A percentile compares a stretch with the other conserved stretches of the same genome.
Evolutionary conservation across 2,888 invertebrate species (phyloP).

Genomic region (Chymomyza amoena): DNA sequence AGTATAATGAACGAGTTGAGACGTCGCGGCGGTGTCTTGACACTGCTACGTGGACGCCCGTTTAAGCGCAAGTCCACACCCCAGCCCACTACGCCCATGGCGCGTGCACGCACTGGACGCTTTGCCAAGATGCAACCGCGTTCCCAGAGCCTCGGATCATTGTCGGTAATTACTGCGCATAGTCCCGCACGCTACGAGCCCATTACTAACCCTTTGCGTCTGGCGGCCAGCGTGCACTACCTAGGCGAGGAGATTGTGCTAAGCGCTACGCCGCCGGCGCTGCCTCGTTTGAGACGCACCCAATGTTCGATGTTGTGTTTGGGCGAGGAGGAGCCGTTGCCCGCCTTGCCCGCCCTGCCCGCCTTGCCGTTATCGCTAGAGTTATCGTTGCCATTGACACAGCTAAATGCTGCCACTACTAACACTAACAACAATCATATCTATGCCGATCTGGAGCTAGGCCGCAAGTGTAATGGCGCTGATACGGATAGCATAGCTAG

Average conservation of each 20-base stretch:
- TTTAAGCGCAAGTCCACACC: slow-evolving; percentile 77
- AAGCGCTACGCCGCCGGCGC: slow-evolving; percentile 45
- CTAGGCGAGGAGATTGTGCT: slow-evolving; percentile 68
- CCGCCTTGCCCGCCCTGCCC: slow-evolving; percentile 6
- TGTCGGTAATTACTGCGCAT: slow-evolving; percentile 78
- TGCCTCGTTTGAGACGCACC: slow-evolving; percentile 72
- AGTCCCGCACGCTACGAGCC: slow-evolving; percentile 75
- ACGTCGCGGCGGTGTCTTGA: slow-evolving; percentile 77
- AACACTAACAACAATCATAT: slow-evolving; percentile 74
- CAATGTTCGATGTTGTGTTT: slow-evolving; percentile 76
- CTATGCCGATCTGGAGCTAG: slow-evolving; percentile 74
- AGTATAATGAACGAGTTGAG: slow-evolving; percentile 75
- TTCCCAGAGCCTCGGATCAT: slow-evolving; percentile 77
- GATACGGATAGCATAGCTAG: slow-evolving; percentile 47
- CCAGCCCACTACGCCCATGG: slow-evolving; percentile 74
- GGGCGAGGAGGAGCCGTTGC: slow-evolving; percentile 56
- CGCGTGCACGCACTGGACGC: slow-evolving; percentile 62
- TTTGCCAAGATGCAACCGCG: slow-evolving; percentile 73
- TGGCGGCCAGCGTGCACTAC: slow-evolving; percentile 75
- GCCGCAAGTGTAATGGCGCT: slow-evolving; percentile 9
- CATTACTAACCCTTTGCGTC: slow-evolving; percentile 75
- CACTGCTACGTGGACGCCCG: slow-evolving; percentile 76
- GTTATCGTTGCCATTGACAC: slow-evolving; percentile 4
- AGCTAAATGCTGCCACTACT: slow-evolving; percentile 37
- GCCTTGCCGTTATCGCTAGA: slow-evolving; percentile 6